Percentiles rank a stretch among this genome's conserved stretches.
Evolutionary conservation across 64 coral and sea anemone genomes (phyloP).

Genomic region (Montipora foliosa): DNA sequence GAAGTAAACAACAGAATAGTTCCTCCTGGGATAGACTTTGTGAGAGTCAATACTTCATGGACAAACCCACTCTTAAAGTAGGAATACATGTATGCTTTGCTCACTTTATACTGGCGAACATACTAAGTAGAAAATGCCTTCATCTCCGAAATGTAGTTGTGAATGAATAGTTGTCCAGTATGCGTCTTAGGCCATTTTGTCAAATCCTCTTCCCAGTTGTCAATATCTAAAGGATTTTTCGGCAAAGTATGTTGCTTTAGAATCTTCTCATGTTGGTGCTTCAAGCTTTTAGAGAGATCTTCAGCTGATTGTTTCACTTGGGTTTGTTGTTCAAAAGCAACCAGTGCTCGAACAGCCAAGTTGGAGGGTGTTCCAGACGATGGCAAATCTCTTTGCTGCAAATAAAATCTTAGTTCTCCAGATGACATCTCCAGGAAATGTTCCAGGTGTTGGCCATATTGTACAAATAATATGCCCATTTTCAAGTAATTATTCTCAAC

Average conservation of each 20-base stretch:
- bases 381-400: no score
- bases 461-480: no score
- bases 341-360: no score
- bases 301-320: background rate
- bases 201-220: slow-evolving; percentile 47
- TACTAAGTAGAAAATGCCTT: background rate
- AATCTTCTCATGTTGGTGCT: slow-evolving; percentile 23
- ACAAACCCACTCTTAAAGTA: slow-evolving; percentile 67
- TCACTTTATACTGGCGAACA: slow-evolving; percentile 55
- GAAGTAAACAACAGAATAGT: slow-evolving; percentile 26
- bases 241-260: slow-evolving; percentile 11
- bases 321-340: no score
- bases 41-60: slow-evolving; percentile 5
- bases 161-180: no score
- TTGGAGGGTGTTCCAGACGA: no score
- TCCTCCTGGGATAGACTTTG: slow-evolving; percentile 5
- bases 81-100: slow-evolving; percentile 43
- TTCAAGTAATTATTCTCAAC: no score
- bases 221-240: slow-evolving; percentile 49
- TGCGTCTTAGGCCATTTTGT: no score
- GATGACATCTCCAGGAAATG: no score
- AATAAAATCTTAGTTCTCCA: no score
- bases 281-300: slow-evolving; percentile 31
- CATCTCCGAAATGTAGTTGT: no score
- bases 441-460: no score